Percentiles rank a stretch among this genome's conserved stretches.
Conservation (phyloP, 1,140 invertebrate species). For the Armadillidium nasatum region DNA sequence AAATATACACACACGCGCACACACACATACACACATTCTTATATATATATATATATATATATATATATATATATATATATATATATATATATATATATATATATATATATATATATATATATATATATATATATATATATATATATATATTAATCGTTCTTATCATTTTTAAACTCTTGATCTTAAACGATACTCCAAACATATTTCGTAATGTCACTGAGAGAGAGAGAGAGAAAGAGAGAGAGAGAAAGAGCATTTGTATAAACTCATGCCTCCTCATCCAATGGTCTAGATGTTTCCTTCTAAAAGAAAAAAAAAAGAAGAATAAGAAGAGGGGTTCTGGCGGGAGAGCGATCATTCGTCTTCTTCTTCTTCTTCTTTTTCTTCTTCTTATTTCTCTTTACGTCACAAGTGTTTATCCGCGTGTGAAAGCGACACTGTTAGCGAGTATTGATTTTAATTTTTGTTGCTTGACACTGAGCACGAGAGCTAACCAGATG, state of each 20-base stretch:
- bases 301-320: no score
- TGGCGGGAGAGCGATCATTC: no score
- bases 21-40: no score
- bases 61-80: constrained; percentile 6
- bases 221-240: not conserved
- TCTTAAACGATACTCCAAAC: not conserved
- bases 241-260: not conserved
- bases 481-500: not conserved
- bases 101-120: constrained; percentile 6
- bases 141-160: not conserved
- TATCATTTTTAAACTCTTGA: not conserved
- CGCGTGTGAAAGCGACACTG: not conserved
- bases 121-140: constrained; percentile 6
- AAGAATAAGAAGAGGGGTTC: no score
- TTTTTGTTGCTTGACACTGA: not conserved
- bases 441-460: constrained; percentile 1
- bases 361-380: no score
- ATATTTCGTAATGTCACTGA: not conserved
- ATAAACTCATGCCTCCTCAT: no score
- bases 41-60: not conserved
- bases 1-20: no score
- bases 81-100: constrained; percentile 6
- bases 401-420: constrained; percentile 1
- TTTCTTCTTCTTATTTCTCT: no score
- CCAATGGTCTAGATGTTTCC: no score